A percentile compares a stretch with the other conserved stretches of the same genome.
Conservation (phyloP, 2,888 invertebrate genomes). For the Cordylochernes scorpioides region DNA sequence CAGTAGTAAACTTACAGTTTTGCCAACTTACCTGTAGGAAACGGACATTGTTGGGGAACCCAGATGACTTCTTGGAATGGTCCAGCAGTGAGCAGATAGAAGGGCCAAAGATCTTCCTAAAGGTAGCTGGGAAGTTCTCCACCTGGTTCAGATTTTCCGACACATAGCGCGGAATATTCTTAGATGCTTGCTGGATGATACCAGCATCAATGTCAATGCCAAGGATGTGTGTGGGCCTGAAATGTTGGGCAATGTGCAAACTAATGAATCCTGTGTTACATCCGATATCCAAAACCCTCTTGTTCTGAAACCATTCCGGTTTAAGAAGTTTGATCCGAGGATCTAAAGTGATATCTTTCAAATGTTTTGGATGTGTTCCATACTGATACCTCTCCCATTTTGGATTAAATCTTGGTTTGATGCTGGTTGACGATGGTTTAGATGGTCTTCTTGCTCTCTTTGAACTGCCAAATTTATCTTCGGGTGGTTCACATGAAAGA, state of each 20-base stretch:
- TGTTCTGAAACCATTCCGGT: constrained; percentile 53
- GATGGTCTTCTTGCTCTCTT: constrained; percentile 5
- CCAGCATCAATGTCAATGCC: constrained; percentile 84
- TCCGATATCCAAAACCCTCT: constrained; percentile 82
- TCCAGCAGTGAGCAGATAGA: constrained; percentile 10
- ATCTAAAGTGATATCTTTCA: constrained; percentile 34
- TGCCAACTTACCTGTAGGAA: constrained; percentile 12
- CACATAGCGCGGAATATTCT: constrained; percentile 31
- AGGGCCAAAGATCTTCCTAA: constrained; percentile 60
- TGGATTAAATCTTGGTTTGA: constrained; percentile 3
- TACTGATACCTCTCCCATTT: constrained; percentile 37
- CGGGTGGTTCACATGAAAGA: constrained; percentile 3
- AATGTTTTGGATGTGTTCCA: constrained; percentile 23
- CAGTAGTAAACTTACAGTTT: no score
- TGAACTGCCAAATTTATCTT: constrained; percentile 4
- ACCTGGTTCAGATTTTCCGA: constrained; percentile 5
- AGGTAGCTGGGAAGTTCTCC: constrained; percentile 48
- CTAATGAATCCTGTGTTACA: constrained; percentile 93
- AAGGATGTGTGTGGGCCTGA: constrained; percentile 50
- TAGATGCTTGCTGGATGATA: constrained; percentile 45
- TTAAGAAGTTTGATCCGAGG: constrained; percentile 55
- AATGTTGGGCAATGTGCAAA: constrained; percentile 56
- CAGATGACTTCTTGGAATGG: constrained; percentile 4
- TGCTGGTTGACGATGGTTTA: constrained; percentile 2
- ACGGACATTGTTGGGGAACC: constrained; percentile 52